Conservation (phyloP, 2,888 invertebrate species). For the Aleiodes alternator region DNA sequence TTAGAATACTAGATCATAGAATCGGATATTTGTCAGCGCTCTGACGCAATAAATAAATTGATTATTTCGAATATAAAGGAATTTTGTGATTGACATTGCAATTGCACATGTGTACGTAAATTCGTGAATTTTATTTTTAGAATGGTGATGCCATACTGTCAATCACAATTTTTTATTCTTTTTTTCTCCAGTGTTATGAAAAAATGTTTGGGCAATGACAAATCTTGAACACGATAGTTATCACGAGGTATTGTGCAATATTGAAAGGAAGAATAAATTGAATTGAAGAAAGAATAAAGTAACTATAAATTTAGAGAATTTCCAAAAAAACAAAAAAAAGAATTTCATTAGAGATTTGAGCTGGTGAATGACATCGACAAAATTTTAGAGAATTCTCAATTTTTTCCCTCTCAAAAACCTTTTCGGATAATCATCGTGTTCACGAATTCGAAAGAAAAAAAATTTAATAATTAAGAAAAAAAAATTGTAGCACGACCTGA, state of each 20-base stretch:
- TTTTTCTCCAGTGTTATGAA: background rate
- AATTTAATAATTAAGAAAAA: constrained; percentile 49
- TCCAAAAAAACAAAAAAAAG: background rate
- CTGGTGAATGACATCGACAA: no score
- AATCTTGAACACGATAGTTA: constrained; percentile 54
- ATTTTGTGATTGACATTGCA: no score
- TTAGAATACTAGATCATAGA: constrained; percentile 52
- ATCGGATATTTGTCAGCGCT: background rate
- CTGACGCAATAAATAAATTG: no score
- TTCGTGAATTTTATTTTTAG: constrained; percentile 65
- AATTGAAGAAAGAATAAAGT: background rate
- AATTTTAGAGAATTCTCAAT: background rate
- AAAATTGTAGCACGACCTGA: constrained; percentile 57
- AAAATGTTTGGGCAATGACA: constrained; percentile 42
- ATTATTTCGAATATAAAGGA: no score
- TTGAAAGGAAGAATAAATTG: constrained; percentile 30
- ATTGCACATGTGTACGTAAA: no score
- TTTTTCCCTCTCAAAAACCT: background rate
- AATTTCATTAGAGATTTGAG: no score
- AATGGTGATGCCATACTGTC: constrained; percentile 54
- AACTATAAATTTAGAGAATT: constrained; percentile 18
- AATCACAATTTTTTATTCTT: constrained; percentile 42
- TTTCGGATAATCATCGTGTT: constrained; percentile 48
- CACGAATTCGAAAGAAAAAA: constrained; percentile 41
- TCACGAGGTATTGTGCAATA: constrained; percentile 48